phyloP scores from a whole-genome alignment of 2,113 vertebrate genomes.

The Etia nguti region DNA sequence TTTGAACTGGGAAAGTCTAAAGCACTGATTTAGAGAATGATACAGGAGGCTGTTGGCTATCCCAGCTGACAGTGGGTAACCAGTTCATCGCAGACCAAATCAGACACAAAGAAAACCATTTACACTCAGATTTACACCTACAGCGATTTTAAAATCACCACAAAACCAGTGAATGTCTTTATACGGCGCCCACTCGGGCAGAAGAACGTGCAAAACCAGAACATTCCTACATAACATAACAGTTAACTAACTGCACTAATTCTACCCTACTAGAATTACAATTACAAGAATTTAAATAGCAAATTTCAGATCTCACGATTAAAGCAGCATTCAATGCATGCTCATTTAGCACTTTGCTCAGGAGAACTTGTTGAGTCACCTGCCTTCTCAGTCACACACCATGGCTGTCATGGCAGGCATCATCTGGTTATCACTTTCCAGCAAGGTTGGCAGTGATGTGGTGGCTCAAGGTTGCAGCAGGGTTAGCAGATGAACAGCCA shows the following conservation, averaged over 20 bases:
- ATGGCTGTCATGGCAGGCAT: constrained; percentile 15
- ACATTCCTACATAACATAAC: background rate
- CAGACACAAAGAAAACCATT: background rate
- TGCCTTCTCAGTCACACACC: constrained; percentile 5
- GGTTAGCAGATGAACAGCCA: background rate
- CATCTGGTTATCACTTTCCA: constrained; percentile 27
- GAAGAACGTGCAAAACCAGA: background rate
- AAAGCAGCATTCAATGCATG: background rate
- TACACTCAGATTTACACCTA: background rate
- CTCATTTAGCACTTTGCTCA: background rate
- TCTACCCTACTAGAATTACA: background rate
- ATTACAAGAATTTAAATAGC: background rate
- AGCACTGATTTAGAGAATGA: background rate
- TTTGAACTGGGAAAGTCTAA: background rate
- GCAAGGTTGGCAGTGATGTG: background rate
- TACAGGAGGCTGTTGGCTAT: background rate
- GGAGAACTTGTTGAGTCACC: background rate
- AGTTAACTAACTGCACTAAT: background rate
- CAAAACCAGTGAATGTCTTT: background rate
- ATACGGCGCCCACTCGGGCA: background rate
- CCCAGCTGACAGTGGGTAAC: background rate
- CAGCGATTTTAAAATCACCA: background rate
- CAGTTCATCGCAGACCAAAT: background rate
- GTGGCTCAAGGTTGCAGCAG: background rate
- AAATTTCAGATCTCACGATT: background rate